Evolutionary conservation across 30 jellyfish, hydroid and myxozoan species (phyloP).

Genomic region (Aurelia sp.): DNA sequence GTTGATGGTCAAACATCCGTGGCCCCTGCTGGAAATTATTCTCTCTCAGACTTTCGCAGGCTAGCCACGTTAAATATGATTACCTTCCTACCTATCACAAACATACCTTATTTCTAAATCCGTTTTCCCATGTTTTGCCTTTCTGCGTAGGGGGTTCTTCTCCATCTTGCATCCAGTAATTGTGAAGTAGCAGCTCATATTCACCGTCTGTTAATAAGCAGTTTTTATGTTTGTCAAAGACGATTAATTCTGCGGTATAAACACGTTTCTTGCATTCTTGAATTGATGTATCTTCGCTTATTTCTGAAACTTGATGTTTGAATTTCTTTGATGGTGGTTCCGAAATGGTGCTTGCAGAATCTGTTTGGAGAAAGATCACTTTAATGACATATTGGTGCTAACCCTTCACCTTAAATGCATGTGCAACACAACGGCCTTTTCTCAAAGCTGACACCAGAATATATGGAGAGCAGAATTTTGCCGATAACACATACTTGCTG

Average conservation of each 20-base stretch:
- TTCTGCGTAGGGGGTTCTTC: conserved; percentile 47
- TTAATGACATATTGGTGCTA: no score
- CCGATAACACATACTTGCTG: no score
- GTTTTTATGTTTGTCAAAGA: conserved; percentile 87
- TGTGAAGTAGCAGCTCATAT: conserved; percentile 90
- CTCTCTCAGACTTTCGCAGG: no score
- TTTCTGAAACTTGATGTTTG: conserved; percentile 32
- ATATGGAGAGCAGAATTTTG: no score
- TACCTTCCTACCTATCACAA: no score
- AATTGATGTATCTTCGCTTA: conserved; percentile 6
- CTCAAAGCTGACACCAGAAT: no score
- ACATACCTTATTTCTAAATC: conserved; percentile 73
- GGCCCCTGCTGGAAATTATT: no score
- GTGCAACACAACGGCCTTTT: no score
- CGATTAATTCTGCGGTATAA: conserved; percentile 89
- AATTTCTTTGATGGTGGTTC: conserved; percentile 86
- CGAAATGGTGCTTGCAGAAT: conserved; percentile 40
- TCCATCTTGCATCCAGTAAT: conserved; percentile 57
- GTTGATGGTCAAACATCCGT: no score
- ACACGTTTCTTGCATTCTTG: conserved; percentile 53
- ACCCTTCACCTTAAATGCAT: no score
- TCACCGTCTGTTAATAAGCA: conserved; percentile 91
- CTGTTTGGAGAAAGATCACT: background rate
- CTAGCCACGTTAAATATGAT: no score
- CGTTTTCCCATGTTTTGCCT: conserved; percentile 76